These are phyloP conservation scores for Melinaea menophilus DNA, from an alignment of 2,888 invertebrate genomes.

Conservation along the genomic window DNA sequence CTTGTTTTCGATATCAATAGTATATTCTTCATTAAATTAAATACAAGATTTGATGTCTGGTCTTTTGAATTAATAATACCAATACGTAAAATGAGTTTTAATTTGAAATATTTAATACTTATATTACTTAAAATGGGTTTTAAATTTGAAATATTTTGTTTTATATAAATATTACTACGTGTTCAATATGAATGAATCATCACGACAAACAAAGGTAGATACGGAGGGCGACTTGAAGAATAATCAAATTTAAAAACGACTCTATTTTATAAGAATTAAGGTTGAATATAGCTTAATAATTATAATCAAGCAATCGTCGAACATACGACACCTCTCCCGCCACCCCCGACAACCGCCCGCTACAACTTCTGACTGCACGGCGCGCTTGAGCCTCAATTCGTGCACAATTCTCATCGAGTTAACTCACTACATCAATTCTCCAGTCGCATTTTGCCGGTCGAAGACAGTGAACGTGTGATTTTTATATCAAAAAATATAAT, in stretches of 20 bases:
- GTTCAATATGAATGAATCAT: constrained; percentile 50
- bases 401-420: constrained; percentile 23
- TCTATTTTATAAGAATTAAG: neutral
- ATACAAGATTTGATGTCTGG: too few relatives aligned
- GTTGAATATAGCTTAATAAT: neutral
- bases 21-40: too few relatives aligned
- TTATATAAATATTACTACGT: constrained; percentile 20
- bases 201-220: constrained; percentile 32
- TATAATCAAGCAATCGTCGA: constrained; percentile 5
- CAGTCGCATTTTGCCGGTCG: constrained; percentile 62
- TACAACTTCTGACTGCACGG: constrained; percentile 32
- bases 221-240: constrained; percentile 2
- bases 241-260: neutral
- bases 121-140: neutral
- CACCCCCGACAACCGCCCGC: constrained; percentile 46
- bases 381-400: constrained; percentile 15
- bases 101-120: too few relatives aligned
- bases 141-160: constrained; percentile 1
- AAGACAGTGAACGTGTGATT: constrained; percentile 50
- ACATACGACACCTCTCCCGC: constrained; percentile 34
- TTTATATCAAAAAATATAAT: constrained; percentile 45
- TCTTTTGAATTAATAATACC: too few relatives aligned
- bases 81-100: too few relatives aligned
- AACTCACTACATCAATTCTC: constrained; percentile 30
- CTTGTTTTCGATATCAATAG: too few relatives aligned